Base-by-base conservation (phyloP, 2,797 vertebrate species). In the Hemitrygon akajei region DNA sequence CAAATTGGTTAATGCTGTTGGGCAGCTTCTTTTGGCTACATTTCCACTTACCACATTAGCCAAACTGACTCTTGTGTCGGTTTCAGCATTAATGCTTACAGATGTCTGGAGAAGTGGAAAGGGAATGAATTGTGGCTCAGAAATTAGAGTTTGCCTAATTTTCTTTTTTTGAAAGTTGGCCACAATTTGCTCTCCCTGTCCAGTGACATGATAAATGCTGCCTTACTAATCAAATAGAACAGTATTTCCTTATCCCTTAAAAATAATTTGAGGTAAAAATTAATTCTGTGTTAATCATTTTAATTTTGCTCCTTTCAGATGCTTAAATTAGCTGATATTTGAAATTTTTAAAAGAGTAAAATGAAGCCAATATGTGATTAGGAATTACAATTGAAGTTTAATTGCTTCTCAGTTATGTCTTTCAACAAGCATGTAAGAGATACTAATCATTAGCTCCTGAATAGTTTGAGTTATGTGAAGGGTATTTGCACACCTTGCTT, bases 81-180 rank as follows among this genome's bases (percentile, higher is more conserved):
- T 66, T 89, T 89, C 63, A 89, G 86, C n/a, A 89, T 89, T 89
- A 89, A 89, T 89, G 47, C 86, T 66, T 89, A 89, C 86, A 89
- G 86, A 89, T 89, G 86, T 89, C 86, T 66, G 86, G n/a, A 34
- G 60, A 89, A 89, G 63, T 89, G 34, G 86, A 63, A 69, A 60
- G 16, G 60, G n/a, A 69, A 9, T 69, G 86, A 89, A 34, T 69
- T 89, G 63, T 89, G 86, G 60, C 86, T 37, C 63, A 66, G 86
- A 89, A 89, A 89, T 89, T 89, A 69, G 86, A 89, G 60, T 66
- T 63, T 89, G n/a, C 60, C 86, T 89, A 89, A 89, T 89, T 89
- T 89, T 69, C 60, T 69, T 89, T 89, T 69, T n/a, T 89, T 89
- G 86, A 89, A 89, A 89, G 69, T 69, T 69, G 66, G 86, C n/a